These are phyloP conservation scores for Mechanitis mazaeus DNA, from an alignment of 2,888 invertebrate genomes.

Conservation along the genomic window DNA sequence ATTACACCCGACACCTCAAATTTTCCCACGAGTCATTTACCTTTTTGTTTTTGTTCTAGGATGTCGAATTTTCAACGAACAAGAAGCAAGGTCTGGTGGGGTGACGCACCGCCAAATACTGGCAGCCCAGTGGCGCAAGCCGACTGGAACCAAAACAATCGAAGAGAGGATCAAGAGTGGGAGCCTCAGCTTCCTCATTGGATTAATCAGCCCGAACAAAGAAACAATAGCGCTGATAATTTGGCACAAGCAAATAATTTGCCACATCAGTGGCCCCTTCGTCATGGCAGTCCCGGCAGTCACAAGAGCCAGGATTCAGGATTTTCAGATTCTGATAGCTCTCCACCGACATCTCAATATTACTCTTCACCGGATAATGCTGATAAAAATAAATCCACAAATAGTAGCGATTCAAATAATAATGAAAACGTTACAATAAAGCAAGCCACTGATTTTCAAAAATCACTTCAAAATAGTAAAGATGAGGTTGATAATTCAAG, in stretches of 20 bases:
- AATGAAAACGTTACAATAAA: constrained; percentile 68
- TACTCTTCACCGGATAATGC: constrained; percentile 53
- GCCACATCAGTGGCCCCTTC: constrained; percentile 66
- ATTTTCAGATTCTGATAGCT: constrained; percentile 86
- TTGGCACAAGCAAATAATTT: constrained; percentile 52
- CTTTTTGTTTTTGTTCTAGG: constrained; percentile 63
- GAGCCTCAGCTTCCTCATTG: constrained; percentile 73
- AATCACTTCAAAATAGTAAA: constrained; percentile 42
- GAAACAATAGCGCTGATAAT: constrained; percentile 59
- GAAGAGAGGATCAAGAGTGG: constrained; percentile 62
- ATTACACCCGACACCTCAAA: constrained; percentile 54
- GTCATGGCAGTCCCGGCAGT: constrained; percentile 77
- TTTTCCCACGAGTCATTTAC: constrained; percentile 64
- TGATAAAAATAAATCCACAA: constrained; percentile 59
- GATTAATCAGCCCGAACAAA: constrained; percentile 67
- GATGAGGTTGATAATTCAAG: constrained; percentile 54
- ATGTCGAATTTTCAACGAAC: constrained; percentile 82
- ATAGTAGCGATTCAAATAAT: constrained; percentile 67
- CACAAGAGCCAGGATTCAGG: constrained; percentile 88
- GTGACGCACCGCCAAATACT: constrained; percentile 64
- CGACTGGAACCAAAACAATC: constrained; percentile 52
- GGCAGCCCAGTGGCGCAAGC: constrained; percentile 63
- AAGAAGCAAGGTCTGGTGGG: constrained; percentile 83
- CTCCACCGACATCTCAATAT: constrained; percentile 71
- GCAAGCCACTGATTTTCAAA: constrained; percentile 64